Base-by-base conservation (phyloP, 2,113 vertebrate species). In the Ginglymostoma cirratum region DNA sequence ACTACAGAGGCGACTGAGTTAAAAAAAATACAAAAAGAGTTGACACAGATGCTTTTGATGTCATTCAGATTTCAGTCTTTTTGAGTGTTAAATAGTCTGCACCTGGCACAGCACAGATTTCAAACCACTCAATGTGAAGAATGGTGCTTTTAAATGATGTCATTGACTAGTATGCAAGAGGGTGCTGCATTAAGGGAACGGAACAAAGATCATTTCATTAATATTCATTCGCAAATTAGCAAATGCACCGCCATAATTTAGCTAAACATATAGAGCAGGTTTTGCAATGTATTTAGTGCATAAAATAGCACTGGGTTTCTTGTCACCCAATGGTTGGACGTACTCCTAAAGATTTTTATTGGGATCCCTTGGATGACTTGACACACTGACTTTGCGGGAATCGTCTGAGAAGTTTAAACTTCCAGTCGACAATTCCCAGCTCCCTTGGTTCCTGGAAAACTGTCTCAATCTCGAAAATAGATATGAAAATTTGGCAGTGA, bases 61-160 rank as follows among this genome's bases (percentile, higher is more conserved):
- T 65, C 48, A 65, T 65, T n/a, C 52, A n/a, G 30, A 92, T 92
- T 92, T 65, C 52, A n/a, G 65, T 14, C 86, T 87, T 87, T 87
- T 87, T 87, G 85, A 90, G 87, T 15, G 55, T 90, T 15, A 90
- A 90, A 92, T 92, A 92, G 52, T 92, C 87, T 92, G 87, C 87
- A 92, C 87, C 87, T 92, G 87, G 87, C 55, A n/a, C 52, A 61
- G 65, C 87, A 92, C 87, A 92, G 55, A n/a, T 92, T 92, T 65
- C 23, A 34, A 55, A 92, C 87, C 80, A 83, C 80, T 83, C 45
- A 65, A 92, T 34, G 55, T 61, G 52, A 92, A 65, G 87, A 65
- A 65, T 92, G 55, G 87, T 19, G 14, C 27, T 34, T 27, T 92
- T 92, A 92, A 92, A 65, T 61, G 52, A 92, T 92, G 87, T n/a